These are phyloP conservation scores for Pristis pectinata DNA, from an alignment of 2,797 vertebrate genomes.

Conservation along the genomic window DNA sequence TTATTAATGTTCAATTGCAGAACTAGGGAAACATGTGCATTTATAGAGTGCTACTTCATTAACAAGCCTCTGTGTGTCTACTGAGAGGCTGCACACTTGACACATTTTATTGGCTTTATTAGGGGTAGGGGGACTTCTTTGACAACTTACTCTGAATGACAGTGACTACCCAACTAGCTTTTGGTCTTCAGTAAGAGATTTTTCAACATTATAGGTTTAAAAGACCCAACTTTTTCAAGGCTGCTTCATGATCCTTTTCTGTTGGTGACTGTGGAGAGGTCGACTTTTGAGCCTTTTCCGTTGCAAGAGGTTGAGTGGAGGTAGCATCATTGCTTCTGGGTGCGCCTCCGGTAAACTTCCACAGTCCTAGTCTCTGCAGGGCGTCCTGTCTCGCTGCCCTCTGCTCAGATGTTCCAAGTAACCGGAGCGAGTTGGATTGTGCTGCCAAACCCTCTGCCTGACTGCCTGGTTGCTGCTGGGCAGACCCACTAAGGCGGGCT, in stretches of 20 bases:
- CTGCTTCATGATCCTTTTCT: conserved; percentile 32
- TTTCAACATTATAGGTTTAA: conserved; percentile 31
- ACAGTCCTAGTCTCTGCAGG: conserved; percentile 45
- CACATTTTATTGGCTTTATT: conserved; percentile 20
- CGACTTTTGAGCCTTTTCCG: neutral
- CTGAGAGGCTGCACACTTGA: conserved; percentile 10
- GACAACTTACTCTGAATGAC: neutral
- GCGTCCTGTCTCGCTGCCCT: conserved; percentile 42
- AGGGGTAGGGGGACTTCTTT: neutral
- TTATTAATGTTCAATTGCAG: conserved; percentile 24
- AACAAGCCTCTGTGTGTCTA: neutral
- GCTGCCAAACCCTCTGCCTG: conserved; percentile 19
- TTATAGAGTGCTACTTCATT: neutral
- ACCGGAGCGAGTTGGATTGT: conserved; percentile 22
- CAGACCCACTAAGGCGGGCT: conserved; percentile 36
- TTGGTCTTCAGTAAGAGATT: neutral
- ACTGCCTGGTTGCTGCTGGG: conserved; percentile 37
- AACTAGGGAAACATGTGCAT: neutral
- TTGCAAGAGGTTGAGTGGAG: neutral
- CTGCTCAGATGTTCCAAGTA: neutral
- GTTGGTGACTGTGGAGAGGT: neutral
- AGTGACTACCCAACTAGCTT: neutral
- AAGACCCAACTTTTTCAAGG: conserved; percentile 39
- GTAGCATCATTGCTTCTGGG: neutral
- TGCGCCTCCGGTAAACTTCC: conserved; percentile 38